phyloP scores from a whole-genome alignment of 2,888 invertebrate species.

The Pachydiplax longipennis region DNA sequence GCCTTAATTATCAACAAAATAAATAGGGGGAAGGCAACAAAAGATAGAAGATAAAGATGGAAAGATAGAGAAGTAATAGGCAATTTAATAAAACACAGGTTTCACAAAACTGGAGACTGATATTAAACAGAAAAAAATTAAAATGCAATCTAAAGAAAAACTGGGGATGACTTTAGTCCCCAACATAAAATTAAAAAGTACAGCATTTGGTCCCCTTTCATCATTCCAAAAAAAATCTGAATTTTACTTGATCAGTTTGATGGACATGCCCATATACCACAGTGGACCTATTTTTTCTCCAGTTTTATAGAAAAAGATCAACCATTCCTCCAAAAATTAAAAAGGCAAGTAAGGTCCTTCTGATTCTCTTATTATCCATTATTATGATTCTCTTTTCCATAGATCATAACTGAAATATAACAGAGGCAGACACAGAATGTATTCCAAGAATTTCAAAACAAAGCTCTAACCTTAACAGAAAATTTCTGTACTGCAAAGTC shows the following conservation, averaged over 20 bases:
- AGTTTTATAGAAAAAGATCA: not conserved
- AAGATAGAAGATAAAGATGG: slow-evolving; percentile 1
- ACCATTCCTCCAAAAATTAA: not conserved
- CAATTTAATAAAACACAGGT: not conserved
- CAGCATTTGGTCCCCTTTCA: slow-evolving; percentile 24
- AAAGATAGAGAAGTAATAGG: not conserved
- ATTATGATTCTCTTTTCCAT: not conserved
- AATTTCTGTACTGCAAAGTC: slow-evolving; percentile 3
- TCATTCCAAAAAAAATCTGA: not conserved
- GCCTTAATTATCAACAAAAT: not conserved
- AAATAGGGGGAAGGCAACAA: not conserved
- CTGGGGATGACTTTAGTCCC: not conserved
- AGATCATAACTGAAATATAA: not conserved
- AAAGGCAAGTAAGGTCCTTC: not conserved
- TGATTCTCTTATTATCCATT: not conserved
- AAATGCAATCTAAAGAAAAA: not conserved
- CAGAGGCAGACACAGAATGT: not conserved
- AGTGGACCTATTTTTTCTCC: not conserved
- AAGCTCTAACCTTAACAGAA: not conserved
- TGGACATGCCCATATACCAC: not conserved
- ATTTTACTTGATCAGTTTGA: not conserved
- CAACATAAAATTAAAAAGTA: not conserved
- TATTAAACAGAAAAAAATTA: not conserved
- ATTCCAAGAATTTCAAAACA: not conserved
- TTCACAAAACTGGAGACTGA: not conserved